These are phyloP conservation scores for Acrossocheilus fasciatus DNA, from an alignment of 2,797 vertebrate species.

Conservation along the genomic window DNA sequence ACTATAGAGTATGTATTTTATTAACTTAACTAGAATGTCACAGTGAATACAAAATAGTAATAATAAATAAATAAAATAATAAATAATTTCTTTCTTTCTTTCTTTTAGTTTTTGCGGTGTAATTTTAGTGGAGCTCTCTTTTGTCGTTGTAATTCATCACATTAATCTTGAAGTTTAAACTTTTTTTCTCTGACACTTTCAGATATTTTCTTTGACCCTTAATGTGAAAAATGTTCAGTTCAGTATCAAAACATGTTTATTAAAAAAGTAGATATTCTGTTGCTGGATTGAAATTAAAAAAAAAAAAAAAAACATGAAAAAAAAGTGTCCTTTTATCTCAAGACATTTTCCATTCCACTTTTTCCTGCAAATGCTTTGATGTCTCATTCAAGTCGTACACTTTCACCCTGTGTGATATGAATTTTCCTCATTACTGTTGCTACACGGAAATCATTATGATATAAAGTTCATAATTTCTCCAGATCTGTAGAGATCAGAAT, in stretches of 20 bases:
- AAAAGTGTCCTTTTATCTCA: neutral
- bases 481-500: slow-evolving; percentile 22
- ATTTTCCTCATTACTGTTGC: slow-evolving; percentile 15
- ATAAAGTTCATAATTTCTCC: neutral
- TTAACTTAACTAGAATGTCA: too few relatives aligned
- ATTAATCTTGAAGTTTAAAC: neutral
- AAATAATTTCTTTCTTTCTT: too few relatives aligned
- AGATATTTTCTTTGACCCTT: neutral
- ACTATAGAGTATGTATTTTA: too few relatives aligned
- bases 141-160: neutral
- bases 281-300: too few relatives aligned
- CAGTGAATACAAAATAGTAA: neutral
- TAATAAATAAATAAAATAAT: neutral
- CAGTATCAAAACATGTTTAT: neutral
- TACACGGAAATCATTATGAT: neutral
- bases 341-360: neutral
- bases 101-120: neutral
- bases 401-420: slow-evolving; percentile 4
- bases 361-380: neutral
- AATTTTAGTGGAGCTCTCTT: neutral
- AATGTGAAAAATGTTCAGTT: neutral
- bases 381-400: neutral
- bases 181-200: neutral
- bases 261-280: neutral
- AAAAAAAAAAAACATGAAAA: neutral